Conservation (phyloP, 2,888 invertebrate species). For the Fragum whitleyi region DNA sequence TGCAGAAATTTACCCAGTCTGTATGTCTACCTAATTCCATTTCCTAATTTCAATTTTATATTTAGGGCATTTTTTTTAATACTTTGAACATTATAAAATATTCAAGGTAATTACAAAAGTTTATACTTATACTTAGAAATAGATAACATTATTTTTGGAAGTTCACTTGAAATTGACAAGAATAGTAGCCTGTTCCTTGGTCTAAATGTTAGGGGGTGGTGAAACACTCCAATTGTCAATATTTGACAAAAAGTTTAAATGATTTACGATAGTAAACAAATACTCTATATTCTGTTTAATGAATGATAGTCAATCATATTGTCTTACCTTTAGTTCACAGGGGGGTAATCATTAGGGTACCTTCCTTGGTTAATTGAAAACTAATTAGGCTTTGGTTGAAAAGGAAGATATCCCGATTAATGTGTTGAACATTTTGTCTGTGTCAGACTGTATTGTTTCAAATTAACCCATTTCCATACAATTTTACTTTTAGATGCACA, state of each 20-base stretch:
- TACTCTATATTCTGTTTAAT: neutral
- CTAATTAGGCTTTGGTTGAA: slow-evolving; percentile 12
- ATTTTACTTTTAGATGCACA: too few species aligned
- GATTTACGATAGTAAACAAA: neutral
- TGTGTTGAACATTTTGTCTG: neutral
- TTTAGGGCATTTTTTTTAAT: too few species aligned
- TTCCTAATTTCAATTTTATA: too few species aligned
- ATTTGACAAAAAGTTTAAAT: slow-evolving; percentile 1
- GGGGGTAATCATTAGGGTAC: slow-evolving; percentile 3
- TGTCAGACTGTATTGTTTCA: neutral
- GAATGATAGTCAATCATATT: neutral
- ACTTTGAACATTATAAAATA: too few species aligned
- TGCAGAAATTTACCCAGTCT: too few species aligned
- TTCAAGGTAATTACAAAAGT: too few species aligned
- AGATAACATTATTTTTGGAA: too few species aligned
- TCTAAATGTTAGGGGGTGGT: neutral
- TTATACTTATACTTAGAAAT: too few species aligned
- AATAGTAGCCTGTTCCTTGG: neutral
- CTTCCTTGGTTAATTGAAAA: slow-evolving; percentile 6
- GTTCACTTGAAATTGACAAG: too few species aligned
- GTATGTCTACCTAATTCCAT: too few species aligned
- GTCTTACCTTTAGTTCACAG: slow-evolving; percentile 2
- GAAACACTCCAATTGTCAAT: neutral
- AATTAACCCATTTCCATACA: too few species aligned
- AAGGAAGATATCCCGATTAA: neutral